Conservation (phyloP, 1,140 invertebrate genomes). For the Palaemon carinicauda region DNA sequence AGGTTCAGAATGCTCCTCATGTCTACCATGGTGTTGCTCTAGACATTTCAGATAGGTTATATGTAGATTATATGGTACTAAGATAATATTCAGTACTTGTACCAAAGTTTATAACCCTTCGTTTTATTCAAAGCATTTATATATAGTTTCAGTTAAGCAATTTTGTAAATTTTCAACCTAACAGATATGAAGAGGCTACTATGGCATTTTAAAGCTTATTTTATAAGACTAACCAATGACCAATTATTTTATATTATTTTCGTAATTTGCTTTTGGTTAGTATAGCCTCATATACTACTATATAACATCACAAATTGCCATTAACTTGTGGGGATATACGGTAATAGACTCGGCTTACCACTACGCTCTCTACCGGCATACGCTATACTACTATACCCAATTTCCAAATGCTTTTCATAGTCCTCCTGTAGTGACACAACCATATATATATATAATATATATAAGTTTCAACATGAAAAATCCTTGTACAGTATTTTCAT, state of each 20-base stretch:
- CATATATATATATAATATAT: no score
- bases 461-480: no score
- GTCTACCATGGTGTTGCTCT: no score
- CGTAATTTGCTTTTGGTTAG: background rate
- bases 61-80: no score
- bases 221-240: background rate
- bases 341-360: conserved; percentile 20
- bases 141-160: conserved; percentile 5
- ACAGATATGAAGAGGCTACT: background rate
- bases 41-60: no score
- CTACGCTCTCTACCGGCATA: conserved; percentile 29
- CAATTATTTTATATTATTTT: background rate
- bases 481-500: no score
- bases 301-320: conserved; percentile 32
- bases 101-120: no score
- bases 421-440: background rate
- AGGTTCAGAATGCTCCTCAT: no score
- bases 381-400: background rate
- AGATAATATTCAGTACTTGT: no score
- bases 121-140: background rate
- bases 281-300: background rate
- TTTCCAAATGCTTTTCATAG: conserved; percentile 10
- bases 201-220: conserved; percentile 17
- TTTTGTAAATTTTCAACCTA: background rate
- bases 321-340: conserved; percentile 37